phyloP scores from a whole-genome alignment of 2,113 vertebrate species.

The Sarotherodon lohbergeri region DNA sequence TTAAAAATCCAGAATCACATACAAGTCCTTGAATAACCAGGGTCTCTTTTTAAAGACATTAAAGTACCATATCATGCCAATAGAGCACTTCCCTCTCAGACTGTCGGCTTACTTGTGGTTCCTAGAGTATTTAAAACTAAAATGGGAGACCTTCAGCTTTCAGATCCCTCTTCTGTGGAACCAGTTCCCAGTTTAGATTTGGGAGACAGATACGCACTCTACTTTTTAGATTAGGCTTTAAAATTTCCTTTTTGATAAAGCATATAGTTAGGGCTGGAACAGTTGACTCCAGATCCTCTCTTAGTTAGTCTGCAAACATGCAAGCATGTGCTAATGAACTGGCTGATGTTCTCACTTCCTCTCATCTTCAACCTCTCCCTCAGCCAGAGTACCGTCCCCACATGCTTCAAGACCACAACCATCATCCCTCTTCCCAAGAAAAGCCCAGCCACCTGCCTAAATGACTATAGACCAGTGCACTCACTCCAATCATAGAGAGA shows the following conservation, averaged over 20 bases:
- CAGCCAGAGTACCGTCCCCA: background rate
- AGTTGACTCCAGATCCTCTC: no score
- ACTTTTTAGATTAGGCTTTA: background rate
- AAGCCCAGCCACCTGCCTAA: no score
- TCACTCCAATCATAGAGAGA: no score
- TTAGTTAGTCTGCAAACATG: background rate
- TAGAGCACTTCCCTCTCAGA: background rate
- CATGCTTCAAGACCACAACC: background rate
- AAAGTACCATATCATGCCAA: background rate
- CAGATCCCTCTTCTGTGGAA: background rate
- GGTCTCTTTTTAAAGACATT: background rate
- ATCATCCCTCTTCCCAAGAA: background rate
- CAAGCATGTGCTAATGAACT: background rate
- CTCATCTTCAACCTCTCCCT: background rate
- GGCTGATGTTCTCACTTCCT: accelerated
- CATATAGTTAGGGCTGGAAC: background rate
- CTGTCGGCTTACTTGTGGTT: background rate
- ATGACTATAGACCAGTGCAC: no score
- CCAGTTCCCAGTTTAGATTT: background rate
- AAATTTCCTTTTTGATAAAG: background rate
- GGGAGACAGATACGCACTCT: background rate
- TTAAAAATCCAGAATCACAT: background rate
- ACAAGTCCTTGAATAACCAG: background rate
- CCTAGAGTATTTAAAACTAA: background rate
- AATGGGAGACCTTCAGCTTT: background rate